Base-by-base conservation (phyloP, 2,113 vertebrate species). In the Scopus umbretta region DNA sequence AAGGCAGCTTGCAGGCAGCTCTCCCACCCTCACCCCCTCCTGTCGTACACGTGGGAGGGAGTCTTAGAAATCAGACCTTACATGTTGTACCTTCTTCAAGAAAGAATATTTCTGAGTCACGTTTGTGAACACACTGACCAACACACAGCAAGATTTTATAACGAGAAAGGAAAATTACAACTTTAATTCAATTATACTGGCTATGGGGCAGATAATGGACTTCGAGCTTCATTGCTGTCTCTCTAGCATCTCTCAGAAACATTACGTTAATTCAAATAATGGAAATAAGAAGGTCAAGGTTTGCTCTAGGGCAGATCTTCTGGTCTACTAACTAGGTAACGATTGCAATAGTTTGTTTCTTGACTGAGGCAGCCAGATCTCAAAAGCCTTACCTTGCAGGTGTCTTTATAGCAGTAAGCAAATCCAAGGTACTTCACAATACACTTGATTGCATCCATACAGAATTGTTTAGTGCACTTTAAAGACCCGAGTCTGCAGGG, bases 391-490 rank as follows among this genome's bases (percentile, higher is more conserved):
- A 9, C 70, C 72, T 92, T 12, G n/a, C 89, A 95, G 65, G 47
- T 80, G 27, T 49, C 95, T 84, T 59, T 65, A 40, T 38, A 27
- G 4, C 76, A 45, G 66, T 10, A 11, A 82, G 84, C 5, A 74
- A 45, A 95, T 25, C 50, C 0, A 2, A 86, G 68, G 25, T 21
- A 25, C 42, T 68, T 66, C 74, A 92, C 89, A 95, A 91, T 68
- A 11, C 58, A 43, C 59, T 55, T 92, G 88, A 96, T 89, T 95
- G 84, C 91, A 80, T 83, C 74, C 58, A 36, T 36, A 74, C 38
- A 52, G 74, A 81, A 88, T 16, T 89, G 89, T 88, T 87, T 80
- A 72, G 89, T 32, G 79, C 43, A 42, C 47, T 50, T 88, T 58
- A 80, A 47, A 83, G 67, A 40, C 22, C 68, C 1, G 25, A 49